Base-by-base conservation (phyloP, 2,113 vertebrate genomes). In the Carollia perspicillata region DNA sequence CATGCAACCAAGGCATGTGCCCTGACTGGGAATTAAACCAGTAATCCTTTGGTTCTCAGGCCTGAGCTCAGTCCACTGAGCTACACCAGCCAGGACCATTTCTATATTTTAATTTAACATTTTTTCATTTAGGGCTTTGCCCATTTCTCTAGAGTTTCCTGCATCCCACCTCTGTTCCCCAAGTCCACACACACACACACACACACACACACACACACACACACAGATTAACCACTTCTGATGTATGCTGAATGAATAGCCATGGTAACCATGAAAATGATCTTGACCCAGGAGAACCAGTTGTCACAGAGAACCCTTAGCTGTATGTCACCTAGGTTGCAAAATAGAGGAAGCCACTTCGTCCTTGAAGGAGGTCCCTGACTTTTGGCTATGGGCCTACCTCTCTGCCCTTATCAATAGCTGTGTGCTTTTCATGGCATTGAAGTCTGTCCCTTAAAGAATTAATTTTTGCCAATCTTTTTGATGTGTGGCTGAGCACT, bases 391-490 rank as follows among this genome's bases (percentile, higher is more conserved):
- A 0, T 18, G n/a, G 17, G 3, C 69, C 53, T 79, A 55, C 53
- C 42, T 79, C 63, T 81, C 63, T 60, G 71, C 6, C 47, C 75
- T 68, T 63, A 55, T 90, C 42, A 44, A 79, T 77, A 55, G 44
- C 47, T 10, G 8, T n/a, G 8, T 47, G 55, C 22, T 55, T 89
- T 66, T 33, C 74, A 30, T 37, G 80, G 53, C 77, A 5, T 22
- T 6, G 17, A 42, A 49, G 30, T 28, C 40, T 84, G 18, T 33
- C 85, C 40, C 53, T 80, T 55, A 72, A 58, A 72, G 44, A 80
- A 92, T 83, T 84, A 47, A 72, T 71, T 88, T 84, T 92, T 88
- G 80, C 84, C 87, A 90, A 14, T 2, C 7, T 30, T 53, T 20
- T 23, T 6, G 2, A 16, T 18, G 2, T 33, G 77, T 47, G 42